Evolutionary conservation across 2,113 vertebrate genomes (phyloP), one percentile per base, ranked within the genome.

Genomic region (Clinocottus analis): DNA sequence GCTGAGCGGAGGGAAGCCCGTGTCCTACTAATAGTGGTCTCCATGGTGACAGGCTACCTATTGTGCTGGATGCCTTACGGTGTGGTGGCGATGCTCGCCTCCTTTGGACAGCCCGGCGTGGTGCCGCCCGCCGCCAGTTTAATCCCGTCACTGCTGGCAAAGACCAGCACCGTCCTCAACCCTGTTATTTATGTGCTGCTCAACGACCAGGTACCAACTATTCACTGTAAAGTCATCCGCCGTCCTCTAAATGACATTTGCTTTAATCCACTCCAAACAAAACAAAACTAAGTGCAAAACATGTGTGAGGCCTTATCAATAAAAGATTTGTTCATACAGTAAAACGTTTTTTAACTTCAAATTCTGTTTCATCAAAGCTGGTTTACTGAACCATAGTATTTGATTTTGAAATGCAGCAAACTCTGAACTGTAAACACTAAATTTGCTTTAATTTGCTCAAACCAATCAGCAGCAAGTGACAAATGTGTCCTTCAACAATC

Each of bases 61-160:
- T 21, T 91, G 49, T 90, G 88, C 76, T 91, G 88, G 86, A 78
- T 87, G 79, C 90, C 88, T 6, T 91, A 91, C 0, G 83, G 83
- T 0, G 35, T 89, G 11, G 74, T 90, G 45, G 88, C 85, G 0
- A 73, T 89, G 85, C 67, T 91, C 11, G 72, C 81, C 31, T 83
- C 88, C 5, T 91, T 90, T 47, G 88, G 87, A 14, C 64, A 35
- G 37, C 81, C 77, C 0, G 86, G 88, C 7, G 9, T 53, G 55
- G 76, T 89, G 53, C 25, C 74, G 0, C 83, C 89, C 21, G 70
- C 72, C 0, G 72, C 79, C 56, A 79, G 43, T 77, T 78, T 90
- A 7, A 68, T 91, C 33, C 85, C 86, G 10, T 82, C 86, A 2
- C 59, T 91, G 25, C 67, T 91, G 66, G 90, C 88, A 0, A 91